Evolutionary conservation across 2,888 invertebrate genomes (phyloP).

Genomic region (Steinernema carpocapsae): DNA sequence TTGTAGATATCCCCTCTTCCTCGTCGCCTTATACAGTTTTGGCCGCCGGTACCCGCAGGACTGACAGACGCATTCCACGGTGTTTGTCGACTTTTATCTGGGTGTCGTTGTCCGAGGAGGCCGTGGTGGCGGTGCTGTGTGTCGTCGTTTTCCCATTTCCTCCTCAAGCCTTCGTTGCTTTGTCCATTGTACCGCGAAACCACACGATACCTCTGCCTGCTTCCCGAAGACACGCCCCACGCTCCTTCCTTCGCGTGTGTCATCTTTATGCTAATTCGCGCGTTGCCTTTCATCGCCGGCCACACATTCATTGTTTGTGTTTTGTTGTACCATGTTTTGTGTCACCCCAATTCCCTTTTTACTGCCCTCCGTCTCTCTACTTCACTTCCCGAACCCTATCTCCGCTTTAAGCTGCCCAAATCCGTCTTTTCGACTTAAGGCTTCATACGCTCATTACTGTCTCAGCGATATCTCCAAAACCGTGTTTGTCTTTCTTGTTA

Average conservation of each 20-base stretch:
- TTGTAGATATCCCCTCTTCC: too few relatives aligned
- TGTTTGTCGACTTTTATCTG: constrained; percentile 25
- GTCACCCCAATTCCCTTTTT: not conserved
- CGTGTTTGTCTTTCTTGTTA: constrained; percentile 24
- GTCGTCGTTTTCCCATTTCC: constrained; percentile 15
- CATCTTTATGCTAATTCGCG: constrained; percentile 29
- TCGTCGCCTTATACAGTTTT: not conserved
- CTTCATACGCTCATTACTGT: not conserved
- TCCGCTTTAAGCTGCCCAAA: not conserved
- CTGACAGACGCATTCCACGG: not conserved
- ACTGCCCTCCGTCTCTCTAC: not conserved
- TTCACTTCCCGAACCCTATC: too few relatives aligned
- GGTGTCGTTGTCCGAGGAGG: constrained; percentile 1
- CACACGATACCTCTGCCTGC: not conserved
- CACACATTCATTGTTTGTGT: constrained; percentile 28
- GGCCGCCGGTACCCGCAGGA: not conserved
- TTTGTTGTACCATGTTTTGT: constrained; percentile 24
- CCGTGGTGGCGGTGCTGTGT: not conserved
- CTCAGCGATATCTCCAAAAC: not conserved
- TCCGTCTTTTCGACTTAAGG: not conserved
- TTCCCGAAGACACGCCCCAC: not conserved
- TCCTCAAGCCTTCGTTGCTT: not conserved
- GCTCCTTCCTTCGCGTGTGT: not conserved
- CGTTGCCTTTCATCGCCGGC: constrained; percentile 16
- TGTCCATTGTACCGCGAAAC: not conserved